phyloP scores from a whole-genome alignment of 2,113 vertebrate species.

The Gracilinanus agilis region DNA sequence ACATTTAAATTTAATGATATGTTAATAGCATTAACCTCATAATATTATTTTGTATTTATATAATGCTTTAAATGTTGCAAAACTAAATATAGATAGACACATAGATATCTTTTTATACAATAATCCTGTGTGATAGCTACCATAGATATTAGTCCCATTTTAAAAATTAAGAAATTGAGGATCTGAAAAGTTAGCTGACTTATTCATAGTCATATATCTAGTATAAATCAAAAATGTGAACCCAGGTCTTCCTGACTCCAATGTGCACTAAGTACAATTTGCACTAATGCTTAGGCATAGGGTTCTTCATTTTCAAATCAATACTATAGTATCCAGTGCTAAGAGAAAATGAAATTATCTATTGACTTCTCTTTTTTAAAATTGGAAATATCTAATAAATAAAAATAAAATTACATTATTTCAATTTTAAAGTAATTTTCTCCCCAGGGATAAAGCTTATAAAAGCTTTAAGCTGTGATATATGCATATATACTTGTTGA shows the following conservation, averaged over 20 bases:
- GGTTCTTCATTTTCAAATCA: not conserved
- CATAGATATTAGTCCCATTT: not conserved
- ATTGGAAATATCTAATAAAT: not conserved
- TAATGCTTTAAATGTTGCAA: not conserved
- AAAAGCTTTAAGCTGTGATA: constrained; percentile 24
- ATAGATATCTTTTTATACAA: not conserved
- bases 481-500: constrained; percentile 27
- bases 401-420: not conserved
- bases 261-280: not conserved
- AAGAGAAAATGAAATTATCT: constrained; percentile 13
- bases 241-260: not conserved
- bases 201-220: not conserved
- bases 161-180: not conserved
- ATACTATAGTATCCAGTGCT: not conserved
- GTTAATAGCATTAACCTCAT: not conserved
- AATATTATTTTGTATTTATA: not conserved
- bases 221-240: not conserved
- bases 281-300: not conserved
- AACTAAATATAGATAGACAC: not conserved
- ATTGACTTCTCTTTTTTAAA: not conserved
- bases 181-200: not conserved
- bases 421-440: constrained; percentile 35
- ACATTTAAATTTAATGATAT: not conserved
- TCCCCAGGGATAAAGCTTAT: constrained; percentile 16
- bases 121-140: not conserved